These are phyloP conservation scores for Harpagoxenus sublaevis DNA, from an alignment of 2,888 invertebrate species.

Conservation along the genomic window DNA sequence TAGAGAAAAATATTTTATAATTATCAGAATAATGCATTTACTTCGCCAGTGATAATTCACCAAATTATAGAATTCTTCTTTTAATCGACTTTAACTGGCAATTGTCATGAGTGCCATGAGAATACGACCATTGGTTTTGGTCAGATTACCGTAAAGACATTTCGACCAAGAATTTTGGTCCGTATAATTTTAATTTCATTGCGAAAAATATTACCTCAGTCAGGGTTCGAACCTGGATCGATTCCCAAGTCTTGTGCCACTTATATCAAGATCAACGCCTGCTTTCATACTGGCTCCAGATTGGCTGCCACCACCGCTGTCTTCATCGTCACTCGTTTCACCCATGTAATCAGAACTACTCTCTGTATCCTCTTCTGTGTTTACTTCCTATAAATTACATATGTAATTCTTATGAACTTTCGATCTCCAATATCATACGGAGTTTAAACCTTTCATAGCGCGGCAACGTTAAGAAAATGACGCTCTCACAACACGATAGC, in stretches of 20 bases:
- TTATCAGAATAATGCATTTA: no score
- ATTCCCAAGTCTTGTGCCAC: no score
- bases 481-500: not conserved
- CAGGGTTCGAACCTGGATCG: no score
- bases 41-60: no score
- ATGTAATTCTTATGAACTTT: not conserved
- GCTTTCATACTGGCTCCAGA: slow-evolving; percentile 84
- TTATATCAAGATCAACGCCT: slow-evolving; percentile 88
- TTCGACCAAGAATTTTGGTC: no score
- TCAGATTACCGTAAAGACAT: no score
- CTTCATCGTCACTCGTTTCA: slow-evolving; percentile 83
- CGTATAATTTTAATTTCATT: no score
- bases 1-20: not conserved
- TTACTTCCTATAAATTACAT: slow-evolving; percentile 76
- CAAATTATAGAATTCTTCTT: no score
- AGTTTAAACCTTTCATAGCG: not conserved
- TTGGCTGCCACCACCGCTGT: slow-evolving; percentile 83
- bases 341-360: slow-evolving; percentile 84
- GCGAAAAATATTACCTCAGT: no score
- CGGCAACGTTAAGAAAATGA: not conserved
- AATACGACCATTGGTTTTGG: no score
- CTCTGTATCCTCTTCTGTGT: slow-evolving; percentile 85
- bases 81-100: no score
- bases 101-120: no score
- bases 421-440: not conserved